Base-by-base conservation (phyloP, 2,113 vertebrate species). In the Neolamprologus tretocephalus region DNA sequence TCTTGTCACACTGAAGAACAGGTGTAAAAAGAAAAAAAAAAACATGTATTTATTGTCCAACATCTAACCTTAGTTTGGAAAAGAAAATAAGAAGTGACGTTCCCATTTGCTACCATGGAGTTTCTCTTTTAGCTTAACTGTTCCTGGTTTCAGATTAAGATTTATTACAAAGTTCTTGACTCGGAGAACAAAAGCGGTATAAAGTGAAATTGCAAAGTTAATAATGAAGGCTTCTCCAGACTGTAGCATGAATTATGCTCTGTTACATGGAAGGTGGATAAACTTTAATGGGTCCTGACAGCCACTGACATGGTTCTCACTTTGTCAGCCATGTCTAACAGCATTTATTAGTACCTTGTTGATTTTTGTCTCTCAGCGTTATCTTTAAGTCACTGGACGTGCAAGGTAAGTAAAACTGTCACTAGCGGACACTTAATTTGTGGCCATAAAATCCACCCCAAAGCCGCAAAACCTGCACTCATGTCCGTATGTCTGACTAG, bases 371-470 rank as follows among this genome's bases (percentile, higher is more conserved):
- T 89, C 91, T 93, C 90, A 88, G 84, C 6, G 66, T 94, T 91
- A 91, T 91, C 82, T 86, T 92, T 91, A 80, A 55, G 45, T 92
- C 78, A 78, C 42, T 78, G 61, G 94, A 92, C 81, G 8, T 82
- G 54, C 42, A 84, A 94, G 93, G 93, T 94, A 95, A 95, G 94
- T 94, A 90, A 91, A 93, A 85, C 79, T 93, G 94, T 94, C 91
- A 93, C 63, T 49, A 49, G 47, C 26, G 71, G 80, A 75, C 54
- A 28, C 81, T 89, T 83, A 86, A 71, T 91, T 89, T 86, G 83
- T 90, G 88, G 87, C 55, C 53, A 80, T 83, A 37, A 82, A 89
- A 87, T 85, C 85, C 86, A 87, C 53, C 81, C 9, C 40, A 55
- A 80, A 84, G 75, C 81, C 73, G 58, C 35, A 17, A 66, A 93